Evolutionary conservation across 2,888 invertebrate genomes (phyloP), one percentile per base, ranked within the genome.

Genomic region (Ferrisia virgata): DNA sequence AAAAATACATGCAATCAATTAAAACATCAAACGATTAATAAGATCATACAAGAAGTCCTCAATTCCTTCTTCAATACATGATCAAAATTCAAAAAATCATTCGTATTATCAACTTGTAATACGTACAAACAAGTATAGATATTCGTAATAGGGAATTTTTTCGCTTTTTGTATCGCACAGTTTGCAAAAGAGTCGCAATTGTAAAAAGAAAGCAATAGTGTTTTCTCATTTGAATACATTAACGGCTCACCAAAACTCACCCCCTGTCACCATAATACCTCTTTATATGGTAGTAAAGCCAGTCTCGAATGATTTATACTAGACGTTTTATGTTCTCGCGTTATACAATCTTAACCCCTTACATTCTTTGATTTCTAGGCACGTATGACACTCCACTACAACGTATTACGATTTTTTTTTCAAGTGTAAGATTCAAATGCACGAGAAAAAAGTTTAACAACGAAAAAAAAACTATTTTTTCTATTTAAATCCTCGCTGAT

Each of bases 211-310:
- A 76, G 36, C 72, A 18, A 36, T 76, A 36, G 36, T 18, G 33
- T 76, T 76, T 36, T 33, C 79, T 58, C 36, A 58, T 81, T 58
- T 81, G 81, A 81, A 81, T 81, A 58, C 81, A 81, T 81, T 81
- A 81, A 81, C 36, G 53, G 58, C 36, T 81, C 53, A 81, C 58
- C 81, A 47, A 81, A 28, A 76, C 72, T 76, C 18, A 76, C 36
- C 72, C 72, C 72, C 28, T 36, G 31, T 76, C 72, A 76, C 72
- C 72, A 18, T 36, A 76, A 76, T 36, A 76, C 36, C 36, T 76
- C 72, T 76, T 76, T 76, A 76, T 69, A 31, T 33, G 72, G 72
- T 76, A 76, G 33, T 33, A 33, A 76, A 76, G 33, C 72, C n/a
- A 76, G 33, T n/a, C 36, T 36, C 18, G 36, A 36, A 76, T 76